Conservation (phyloP, 2,113 vertebrate genomes). For the Formicarius rufipectus region DNA sequence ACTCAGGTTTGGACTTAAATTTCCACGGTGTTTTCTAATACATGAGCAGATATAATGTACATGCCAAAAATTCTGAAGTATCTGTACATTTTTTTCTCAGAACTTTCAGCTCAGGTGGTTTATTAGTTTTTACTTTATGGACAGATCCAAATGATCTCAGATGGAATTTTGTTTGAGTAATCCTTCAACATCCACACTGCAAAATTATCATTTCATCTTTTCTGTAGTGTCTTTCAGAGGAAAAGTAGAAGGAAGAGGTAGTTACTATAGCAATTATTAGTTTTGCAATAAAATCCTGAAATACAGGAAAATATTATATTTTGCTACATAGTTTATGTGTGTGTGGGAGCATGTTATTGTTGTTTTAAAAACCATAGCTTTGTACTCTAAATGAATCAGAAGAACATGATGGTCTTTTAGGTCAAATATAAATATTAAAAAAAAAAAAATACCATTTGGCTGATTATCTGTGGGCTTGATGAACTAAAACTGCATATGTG, state of each 20-base stretch:
- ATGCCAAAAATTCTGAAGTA: background rate
- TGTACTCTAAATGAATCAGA: background rate
- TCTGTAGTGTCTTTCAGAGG: background rate
- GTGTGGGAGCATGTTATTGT: background rate
- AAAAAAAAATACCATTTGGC: background rate
- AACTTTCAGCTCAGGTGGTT: background rate
- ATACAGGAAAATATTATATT: background rate
- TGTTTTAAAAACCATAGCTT: background rate
- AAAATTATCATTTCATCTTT: background rate
- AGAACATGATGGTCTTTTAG: accelerated
- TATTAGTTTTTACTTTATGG: background rate
- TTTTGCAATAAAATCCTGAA: background rate
- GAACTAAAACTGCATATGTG: background rate
- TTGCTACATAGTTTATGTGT: background rate
- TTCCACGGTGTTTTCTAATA: background rate
- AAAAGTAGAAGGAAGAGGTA: background rate
- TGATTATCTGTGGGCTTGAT: background rate
- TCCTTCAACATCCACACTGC: background rate
- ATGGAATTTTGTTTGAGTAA: background rate
- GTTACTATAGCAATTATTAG: background rate
- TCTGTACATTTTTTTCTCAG: background rate
- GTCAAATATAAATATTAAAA: background rate
- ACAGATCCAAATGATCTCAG: background rate
- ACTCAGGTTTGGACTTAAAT: background rate
- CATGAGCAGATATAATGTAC: background rate